Base-by-base conservation (phyloP, 2,888 invertebrate species). In the Altica lythri region DNA sequence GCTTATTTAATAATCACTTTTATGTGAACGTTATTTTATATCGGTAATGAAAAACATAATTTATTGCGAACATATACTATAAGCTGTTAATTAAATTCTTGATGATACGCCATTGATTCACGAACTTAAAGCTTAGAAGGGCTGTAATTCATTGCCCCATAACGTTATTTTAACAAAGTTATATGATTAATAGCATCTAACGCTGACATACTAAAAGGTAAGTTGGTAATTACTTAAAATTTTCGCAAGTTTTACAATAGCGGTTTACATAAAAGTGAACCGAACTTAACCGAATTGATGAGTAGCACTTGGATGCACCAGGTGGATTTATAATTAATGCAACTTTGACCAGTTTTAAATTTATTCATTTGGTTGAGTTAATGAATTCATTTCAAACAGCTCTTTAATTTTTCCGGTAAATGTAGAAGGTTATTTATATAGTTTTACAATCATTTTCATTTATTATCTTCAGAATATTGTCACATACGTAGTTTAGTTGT, bases 121-220 rank as follows among this genome's bases (percentile, higher is more conserved):
- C 1, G 4, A 5, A 6, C 12, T 34, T 34, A 4, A 4, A 30
- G 12, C 10, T 42, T 22, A 27, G 34, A 34, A 37, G 14, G 37
- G 46, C 25, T 51, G 46, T 53, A 51, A 55, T 55, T 55, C 55
- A 55, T 55, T 53, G 43, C 47, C 22, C 46, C 40, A 40, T 50
- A 50, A 51, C 48, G 48, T 44, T 58, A 47, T 51, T 57, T 50
- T 44, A 59, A 37, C 59, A 47, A 59, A 59, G 59, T 59, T 59
- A 40, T 55, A 59, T 59, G 59, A 59, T 55, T 59, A 59, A 59
- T 59, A 59, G 50, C 53, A 18, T 38, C 46, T 35, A 50, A 50
- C 49, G 55, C 18, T 55, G 59, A 53, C 47, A 50, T 51, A 53
- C 53, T 59, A 55, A 55, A 59, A 59, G 59, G 59, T 59, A 59